Evolutionary conservation across 2,888 invertebrate species (phyloP), one percentile per base, ranked within the genome.

Genomic region (Lithodes maja): DNA sequence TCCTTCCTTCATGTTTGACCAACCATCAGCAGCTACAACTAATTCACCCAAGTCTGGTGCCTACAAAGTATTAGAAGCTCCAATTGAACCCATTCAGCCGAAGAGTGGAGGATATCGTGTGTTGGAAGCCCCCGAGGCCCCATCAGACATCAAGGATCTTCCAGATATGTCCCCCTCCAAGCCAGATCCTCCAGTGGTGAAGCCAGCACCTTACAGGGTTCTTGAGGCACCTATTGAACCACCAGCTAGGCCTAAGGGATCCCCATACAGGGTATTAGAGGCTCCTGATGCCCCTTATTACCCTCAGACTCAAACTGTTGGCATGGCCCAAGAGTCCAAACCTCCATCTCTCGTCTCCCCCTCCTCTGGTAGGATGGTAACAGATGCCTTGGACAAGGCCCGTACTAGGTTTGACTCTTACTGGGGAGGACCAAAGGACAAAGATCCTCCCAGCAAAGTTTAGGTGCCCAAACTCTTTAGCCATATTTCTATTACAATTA

Each of bases 401-500:
- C 91, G 90, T 69, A 84, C 90, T 53, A 78, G 91, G 84, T 91
- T 91, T 89, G 91, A 91, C 82, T 91, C 91, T 53, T 91, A 90
- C 85, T 91, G 91, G 91, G 91, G 91, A 79, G 91, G 91, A 71
- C 83, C 88, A 75, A 91, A 91, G 82, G 91, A 91, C 85, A 91
- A 91, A 89, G 91, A 91, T 91, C 90, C 91, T 79, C 91, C 91
- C 77, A 90, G 91, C 78, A 90, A 91, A 87, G 91, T 91, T 79
- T 91, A 91, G 91, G 91, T 89, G 87, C 86, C 91, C 90, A 90
- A 86, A 86, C 80, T 78, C 82, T 50, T 61, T 90, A 90, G 90
- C 83, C 86, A 86, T 90, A 80, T 90, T 90, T 85, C 79, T 87
- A 90, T 90, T 90, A 85, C 83, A 87, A 81, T 75, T 85, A 52